These are phyloP conservation scores for Neoascia interrupta DNA, from an alignment of 2,888 invertebrate genomes.

Conservation along the genomic window DNA sequence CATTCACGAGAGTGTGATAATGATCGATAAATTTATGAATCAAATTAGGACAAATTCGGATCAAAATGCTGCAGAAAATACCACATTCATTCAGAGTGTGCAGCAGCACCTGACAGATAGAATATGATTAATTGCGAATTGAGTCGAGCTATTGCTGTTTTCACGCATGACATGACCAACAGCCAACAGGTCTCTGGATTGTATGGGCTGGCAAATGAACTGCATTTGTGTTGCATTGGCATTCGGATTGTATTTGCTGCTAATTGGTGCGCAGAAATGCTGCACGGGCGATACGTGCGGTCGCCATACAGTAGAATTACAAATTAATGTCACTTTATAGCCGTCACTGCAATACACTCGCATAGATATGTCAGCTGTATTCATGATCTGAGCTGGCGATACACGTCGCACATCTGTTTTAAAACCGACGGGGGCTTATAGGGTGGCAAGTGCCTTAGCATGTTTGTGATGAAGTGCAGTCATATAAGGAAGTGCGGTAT, in stretches of 20 bases:
- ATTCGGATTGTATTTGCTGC: not conserved
- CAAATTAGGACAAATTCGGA: not conserved
- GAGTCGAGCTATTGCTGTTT: not conserved
- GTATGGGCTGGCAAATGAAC: not conserved
- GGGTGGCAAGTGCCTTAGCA: not conserved
- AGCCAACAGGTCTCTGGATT: no score
- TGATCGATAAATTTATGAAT: slow-evolving; percentile 9
- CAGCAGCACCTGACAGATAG: slow-evolving; percentile 26
- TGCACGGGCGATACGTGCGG: slow-evolving; percentile 31
- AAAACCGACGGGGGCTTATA: not conserved
- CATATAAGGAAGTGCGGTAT: slow-evolving; percentile 41
- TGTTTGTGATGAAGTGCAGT: not conserved
- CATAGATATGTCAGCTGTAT: slow-evolving; percentile 1
- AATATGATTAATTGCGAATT: slow-evolving; percentile 37
- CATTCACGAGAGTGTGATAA: slow-evolving; percentile 10
- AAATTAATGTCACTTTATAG: slow-evolving; percentile 29
- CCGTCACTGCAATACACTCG: not conserved
- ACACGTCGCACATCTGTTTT: slow-evolving; percentile 2
- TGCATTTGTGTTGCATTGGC: not conserved
- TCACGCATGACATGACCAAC: no score
- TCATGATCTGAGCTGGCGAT: slow-evolving; percentile 1
- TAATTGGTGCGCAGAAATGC: no score
- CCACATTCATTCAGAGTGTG: slow-evolving; percentile 1
- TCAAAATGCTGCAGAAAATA: not conserved
- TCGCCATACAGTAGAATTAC: slow-evolving; percentile 15